Base-by-base conservation (phyloP, 2,113 vertebrate species). In the Apeltes quadracus region DNA sequence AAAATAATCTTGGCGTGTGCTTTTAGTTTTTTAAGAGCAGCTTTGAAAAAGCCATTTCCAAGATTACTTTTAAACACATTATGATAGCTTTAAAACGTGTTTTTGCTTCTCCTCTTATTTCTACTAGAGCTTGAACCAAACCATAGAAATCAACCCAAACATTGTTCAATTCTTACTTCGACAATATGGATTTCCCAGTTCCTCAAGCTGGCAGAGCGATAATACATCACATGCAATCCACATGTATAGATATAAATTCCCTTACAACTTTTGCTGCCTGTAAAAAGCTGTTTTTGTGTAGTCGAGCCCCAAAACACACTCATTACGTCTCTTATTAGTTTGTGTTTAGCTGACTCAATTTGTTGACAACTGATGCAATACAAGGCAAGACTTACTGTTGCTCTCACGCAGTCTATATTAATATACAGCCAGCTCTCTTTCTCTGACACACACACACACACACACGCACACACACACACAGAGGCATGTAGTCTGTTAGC, bases 341-440 rank as follows among this genome's bases (percentile, higher is more conserved):
- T 61, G 71, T 77, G 61, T 72, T 76, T 74, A 85, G 77, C 69
- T 69, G 84, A 84, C 76, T 75, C 79, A 61, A 86, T 89, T 69
- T 83, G 72, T 79, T 78, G 78, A 83, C 68, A 76, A 70, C 78
- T 90, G 90, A 91, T 89, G 90, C 85, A 90, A 90, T 76, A 61
- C 41, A 56, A 84, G 63, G 88, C 70, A 91, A 70, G 59, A 76
- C 59, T 81, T 48, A 76, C 38, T 63, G 50, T 54, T 46, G 63
- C 69, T 58, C 78, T 77, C 61, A 44, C 23, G 51, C 59, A 57
- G 70, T 80, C 65, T 84, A 50, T 68, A 70, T 85, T 81, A 68
- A 66, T 65, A 72, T 66, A 72, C 41, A 72, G 59, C 36, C 66
- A 34, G 74, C 32, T 69, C 38, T 44, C 50, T 64, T 39, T 46